Evolutionary conservation across 1,140 invertebrate species (phyloP).

Genomic region (Chelonus insularis): DNA sequence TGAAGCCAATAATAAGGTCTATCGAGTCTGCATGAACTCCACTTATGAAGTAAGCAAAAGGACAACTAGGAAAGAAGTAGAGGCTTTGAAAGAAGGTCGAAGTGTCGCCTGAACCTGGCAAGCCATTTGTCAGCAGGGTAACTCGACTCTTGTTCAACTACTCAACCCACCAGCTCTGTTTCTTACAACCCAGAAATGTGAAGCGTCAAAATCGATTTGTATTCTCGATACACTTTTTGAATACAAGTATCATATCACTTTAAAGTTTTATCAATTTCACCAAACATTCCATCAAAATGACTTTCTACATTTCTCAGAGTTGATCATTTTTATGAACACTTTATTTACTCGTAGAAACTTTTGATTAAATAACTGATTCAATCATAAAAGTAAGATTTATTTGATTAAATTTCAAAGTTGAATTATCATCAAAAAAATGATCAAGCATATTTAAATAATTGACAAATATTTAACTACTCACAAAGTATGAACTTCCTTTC

Average conservation of each 20-base stretch:
- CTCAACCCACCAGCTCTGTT: conserved; percentile 30
- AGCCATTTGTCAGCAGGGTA: conserved; percentile 42
- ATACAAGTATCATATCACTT: background rate
- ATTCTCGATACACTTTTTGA: conserved; percentile 8
- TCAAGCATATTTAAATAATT: background rate
- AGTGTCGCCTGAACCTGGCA: conserved; percentile 43
- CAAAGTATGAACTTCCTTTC: conserved; percentile 54
- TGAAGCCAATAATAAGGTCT: conserved; percentile 41
- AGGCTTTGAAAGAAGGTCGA: conserved; percentile 27
- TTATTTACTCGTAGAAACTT: too few species aligned
- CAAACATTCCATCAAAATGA: background rate
- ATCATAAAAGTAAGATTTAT: too few species aligned
- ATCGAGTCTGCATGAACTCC: conserved; percentile 30
- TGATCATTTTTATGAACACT: too few species aligned
- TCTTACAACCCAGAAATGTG: conserved; percentile 38
- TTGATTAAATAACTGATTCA: too few species aligned
- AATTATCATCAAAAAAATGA: too few species aligned
- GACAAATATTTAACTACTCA: conserved; percentile 39
- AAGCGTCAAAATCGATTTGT: conserved; percentile 21
- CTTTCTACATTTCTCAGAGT: background rate
- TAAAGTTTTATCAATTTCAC: conserved; percentile 18
- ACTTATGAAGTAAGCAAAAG: background rate
- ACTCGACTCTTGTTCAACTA: background rate
- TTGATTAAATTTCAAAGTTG: too few species aligned
- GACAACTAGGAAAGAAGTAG: background rate